phyloP scores from a whole-genome alignment of 2,888 invertebrate genomes.

The Argyresthia goedartella region DNA sequence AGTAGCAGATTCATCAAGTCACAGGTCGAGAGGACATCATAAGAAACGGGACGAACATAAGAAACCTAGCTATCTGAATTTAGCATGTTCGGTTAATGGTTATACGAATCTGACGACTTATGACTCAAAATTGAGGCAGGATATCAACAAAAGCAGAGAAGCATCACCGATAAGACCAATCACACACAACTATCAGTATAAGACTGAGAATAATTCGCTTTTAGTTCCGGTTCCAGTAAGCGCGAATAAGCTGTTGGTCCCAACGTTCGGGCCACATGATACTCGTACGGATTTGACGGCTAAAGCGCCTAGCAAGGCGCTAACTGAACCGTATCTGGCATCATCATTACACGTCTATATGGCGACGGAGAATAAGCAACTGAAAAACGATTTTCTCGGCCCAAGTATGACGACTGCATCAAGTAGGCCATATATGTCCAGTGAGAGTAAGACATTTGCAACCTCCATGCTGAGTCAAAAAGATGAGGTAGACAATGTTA shows the following conservation, averaged over 20 bases:
- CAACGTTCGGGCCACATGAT: conserved; percentile 65
- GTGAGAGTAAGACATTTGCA: conserved; percentile 54
- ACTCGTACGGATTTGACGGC: conserved; percentile 56
- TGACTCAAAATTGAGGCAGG: conserved; percentile 83
- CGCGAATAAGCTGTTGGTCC: conserved; percentile 68
- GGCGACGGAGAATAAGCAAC: conserved; percentile 61
- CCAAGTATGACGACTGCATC: conserved; percentile 58
- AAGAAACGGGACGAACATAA: conserved; percentile 68
- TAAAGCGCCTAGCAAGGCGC: conserved; percentile 66
- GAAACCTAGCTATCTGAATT: conserved; percentile 88
- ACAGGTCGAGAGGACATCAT: conserved; percentile 45
- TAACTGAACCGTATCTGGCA: conserved; percentile 54
- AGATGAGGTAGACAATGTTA: conserved; percentile 55
- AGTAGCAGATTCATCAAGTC: conserved; percentile 45
- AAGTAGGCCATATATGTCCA: conserved; percentile 47
- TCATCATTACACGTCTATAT: conserved; percentile 55
- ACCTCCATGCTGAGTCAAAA: conserved; percentile 54
- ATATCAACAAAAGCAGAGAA: conserved; percentile 79
- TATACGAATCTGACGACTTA: conserved; percentile 90
- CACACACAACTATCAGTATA: conserved; percentile 58
- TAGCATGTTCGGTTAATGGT: conserved; percentile 92
- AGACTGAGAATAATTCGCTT: conserved; percentile 51
- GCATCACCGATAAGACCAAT: conserved; percentile 78
- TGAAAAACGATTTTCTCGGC: conserved; percentile 63
- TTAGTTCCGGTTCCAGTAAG: conserved; percentile 60